Percentiles rank a stretch among this genome's conserved stretches.
phyloP scores from a whole-genome alignment of 2,797 vertebrate species.

The Melanogrammus aeglefinus region DNA sequence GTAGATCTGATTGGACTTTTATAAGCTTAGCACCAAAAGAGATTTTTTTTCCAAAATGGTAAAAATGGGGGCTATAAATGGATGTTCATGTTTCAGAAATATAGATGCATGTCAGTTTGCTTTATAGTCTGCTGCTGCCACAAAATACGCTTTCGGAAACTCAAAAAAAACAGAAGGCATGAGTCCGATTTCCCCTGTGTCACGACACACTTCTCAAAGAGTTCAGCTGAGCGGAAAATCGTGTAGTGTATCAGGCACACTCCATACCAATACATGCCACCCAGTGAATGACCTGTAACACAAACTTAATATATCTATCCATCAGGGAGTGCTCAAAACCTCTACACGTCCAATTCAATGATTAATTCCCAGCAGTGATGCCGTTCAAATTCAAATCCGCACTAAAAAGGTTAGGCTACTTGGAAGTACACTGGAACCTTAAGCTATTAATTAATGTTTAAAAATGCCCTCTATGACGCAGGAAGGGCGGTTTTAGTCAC shows the following conservation, averaged over 20 bases:
- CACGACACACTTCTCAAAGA: neutral
- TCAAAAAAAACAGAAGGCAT: neutral
- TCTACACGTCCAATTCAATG: too few relatives aligned
- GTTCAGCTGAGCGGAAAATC: too few relatives aligned
- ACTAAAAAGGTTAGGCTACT: too few relatives aligned
- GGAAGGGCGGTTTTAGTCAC: neutral
- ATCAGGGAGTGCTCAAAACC: too few relatives aligned
- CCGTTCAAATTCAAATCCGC: too few relatives aligned
- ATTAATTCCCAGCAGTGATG: too few relatives aligned
- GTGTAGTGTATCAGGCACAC: too few relatives aligned
- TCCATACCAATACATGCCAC: too few relatives aligned
- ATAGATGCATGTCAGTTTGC: neutral
- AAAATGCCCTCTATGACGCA: neutral
- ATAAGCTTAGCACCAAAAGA: neutral
- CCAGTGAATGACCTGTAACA: too few relatives aligned
- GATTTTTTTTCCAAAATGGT: neutral
- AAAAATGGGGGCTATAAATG: neutral
- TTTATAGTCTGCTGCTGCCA: neutral
- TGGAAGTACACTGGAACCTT: too few relatives aligned
- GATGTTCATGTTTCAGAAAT: neutral
- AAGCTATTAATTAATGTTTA: neutral
- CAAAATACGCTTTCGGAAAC: neutral
- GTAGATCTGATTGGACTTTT: neutral
- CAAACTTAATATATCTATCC: too few relatives aligned
- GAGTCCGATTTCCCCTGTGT: neutral